Conservation (phyloP, 92 coral and sea anemone genomes). For the Epizoanthus rinbou region DNA sequence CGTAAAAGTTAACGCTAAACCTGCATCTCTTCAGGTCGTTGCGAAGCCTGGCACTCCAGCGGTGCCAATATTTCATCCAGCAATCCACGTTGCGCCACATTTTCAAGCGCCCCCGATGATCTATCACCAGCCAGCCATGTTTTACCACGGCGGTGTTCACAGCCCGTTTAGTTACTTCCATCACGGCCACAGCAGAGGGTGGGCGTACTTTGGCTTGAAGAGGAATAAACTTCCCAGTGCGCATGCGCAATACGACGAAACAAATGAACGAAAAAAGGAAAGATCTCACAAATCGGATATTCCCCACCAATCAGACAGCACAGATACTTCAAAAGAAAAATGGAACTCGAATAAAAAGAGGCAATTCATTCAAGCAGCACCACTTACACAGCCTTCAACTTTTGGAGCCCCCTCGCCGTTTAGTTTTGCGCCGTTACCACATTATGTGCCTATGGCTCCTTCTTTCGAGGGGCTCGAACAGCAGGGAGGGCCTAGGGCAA, state of each 20-base stretch:
- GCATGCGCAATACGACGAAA: neutral
- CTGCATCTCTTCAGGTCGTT: constrained; percentile 97
- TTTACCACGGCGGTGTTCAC: constrained; percentile 32
- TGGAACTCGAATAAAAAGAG: constrained; percentile 51
- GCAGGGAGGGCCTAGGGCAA: neutral
- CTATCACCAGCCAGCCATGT: constrained; percentile 79
- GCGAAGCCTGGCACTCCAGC: constrained; percentile 98
- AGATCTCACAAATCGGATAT: constrained; percentile 78
- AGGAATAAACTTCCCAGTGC: constrained; percentile 64
- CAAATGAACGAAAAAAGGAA: constrained; percentile 23
- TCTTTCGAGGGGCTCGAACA: constrained; percentile 10
- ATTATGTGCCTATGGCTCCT: constrained; percentile 41
- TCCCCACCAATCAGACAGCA: constrained; percentile 35
- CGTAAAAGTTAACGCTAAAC: constrained; percentile 97
- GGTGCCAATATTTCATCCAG: constrained; percentile 90
- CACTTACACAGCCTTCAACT: constrained; percentile 55
- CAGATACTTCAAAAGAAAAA: neutral
- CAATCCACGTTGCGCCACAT: constrained; percentile 90
- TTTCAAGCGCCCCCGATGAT: constrained; percentile 79
- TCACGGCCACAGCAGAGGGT: constrained; percentile 60
- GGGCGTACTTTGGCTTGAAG: constrained; percentile 83
- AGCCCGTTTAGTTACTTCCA: constrained; percentile 30
- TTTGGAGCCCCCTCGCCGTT: constrained; percentile 35
- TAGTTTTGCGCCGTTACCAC: constrained; percentile 56
- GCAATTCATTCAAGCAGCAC: constrained; percentile 73